Evolutionary conservation across 2,888 invertebrate species (phyloP), one percentile per base, ranked within the genome.

Genomic region (Melangyna quadrimaculata): DNA sequence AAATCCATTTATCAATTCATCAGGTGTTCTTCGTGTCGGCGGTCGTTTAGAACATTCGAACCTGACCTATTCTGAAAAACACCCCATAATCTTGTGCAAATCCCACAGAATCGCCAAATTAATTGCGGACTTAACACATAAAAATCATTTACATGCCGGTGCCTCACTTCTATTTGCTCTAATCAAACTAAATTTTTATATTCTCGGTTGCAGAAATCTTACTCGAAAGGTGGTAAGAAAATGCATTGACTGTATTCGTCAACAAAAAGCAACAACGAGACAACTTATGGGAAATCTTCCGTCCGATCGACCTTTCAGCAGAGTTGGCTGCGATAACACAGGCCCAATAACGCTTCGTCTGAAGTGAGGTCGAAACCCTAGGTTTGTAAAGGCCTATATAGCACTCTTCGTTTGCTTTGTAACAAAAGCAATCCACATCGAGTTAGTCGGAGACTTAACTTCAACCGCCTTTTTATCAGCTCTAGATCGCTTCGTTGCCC

Each of bases 361-460:
- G n/a, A n/a, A n/a, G n/a, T n/a, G n/a, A n/a, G n/a, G n/a, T n/a
- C n/a, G n/a, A n/a, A n/a, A n/a, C n/a, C n/a, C n/a, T n/a, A n/a
- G n/a, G n/a, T n/a, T n/a, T n/a, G n/a, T 37, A n/a, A 81, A 84
- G 43, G 63, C 72, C 0, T 86, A 78, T 22, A 77, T 82, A 6
- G 79, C 77, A 5, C 8, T 79, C 0, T 86, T 87, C 51, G 78
- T 84, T 9, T 84, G 84, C 24, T 69, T 81, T 10, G 48, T 67
- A 1, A 87, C 87, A 1, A 73, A 81, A 2, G 84, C 67, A 1
- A 74, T 81, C 14, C 87, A 77, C 1, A 37, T 37, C 37, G 37
- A 37, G 37, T n/a, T 37, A n/a, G n/a, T 37, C 37, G 37, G 37
- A 37, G 37, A 37, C 14, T 14, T 37, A n/a, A 37, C 37, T 37